Conservation (phyloP, 2,888 invertebrate species). For the Hermodice carunculata region DNA sequence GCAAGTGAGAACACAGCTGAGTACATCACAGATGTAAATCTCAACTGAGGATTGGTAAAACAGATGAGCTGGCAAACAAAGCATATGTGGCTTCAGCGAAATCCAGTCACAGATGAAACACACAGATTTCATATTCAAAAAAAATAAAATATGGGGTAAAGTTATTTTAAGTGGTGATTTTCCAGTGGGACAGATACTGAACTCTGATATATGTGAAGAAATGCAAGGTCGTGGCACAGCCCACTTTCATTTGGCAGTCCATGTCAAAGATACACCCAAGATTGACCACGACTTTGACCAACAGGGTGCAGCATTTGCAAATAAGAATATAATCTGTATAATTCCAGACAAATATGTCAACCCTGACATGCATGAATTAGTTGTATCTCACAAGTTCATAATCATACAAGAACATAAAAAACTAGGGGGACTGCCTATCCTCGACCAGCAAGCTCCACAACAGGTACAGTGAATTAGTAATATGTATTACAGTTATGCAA, state of each 20-base stretch:
- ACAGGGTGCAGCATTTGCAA: background rate
- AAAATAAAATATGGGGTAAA: background rate
- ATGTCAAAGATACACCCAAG: background rate
- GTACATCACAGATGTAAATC: too few relatives aligned
- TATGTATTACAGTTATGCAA: too few relatives aligned
- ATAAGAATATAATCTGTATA: background rate
- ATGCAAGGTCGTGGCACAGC: background rate
- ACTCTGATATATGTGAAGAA: background rate
- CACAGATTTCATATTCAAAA: background rate
- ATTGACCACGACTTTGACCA: background rate
- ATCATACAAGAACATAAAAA: too few relatives aligned
- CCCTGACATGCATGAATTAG: too few relatives aligned
- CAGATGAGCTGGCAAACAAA: background rate
- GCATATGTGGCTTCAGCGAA: background rate
- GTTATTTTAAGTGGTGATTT: background rate
- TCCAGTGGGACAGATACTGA: background rate
- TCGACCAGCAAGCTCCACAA: too few relatives aligned
- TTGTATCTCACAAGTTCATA: too few relatives aligned
- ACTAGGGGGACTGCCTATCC: too few relatives aligned
- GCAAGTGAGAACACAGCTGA: too few relatives aligned
- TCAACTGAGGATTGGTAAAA: too few relatives aligned
- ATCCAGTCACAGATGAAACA: background rate
- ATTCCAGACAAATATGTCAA: background rate
- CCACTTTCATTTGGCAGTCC: background rate
- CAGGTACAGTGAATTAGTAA: too few relatives aligned